These are phyloP conservation scores for Copidosoma aretas DNA, from an alignment of 2,888 invertebrate species.

Conservation along the genomic window DNA sequence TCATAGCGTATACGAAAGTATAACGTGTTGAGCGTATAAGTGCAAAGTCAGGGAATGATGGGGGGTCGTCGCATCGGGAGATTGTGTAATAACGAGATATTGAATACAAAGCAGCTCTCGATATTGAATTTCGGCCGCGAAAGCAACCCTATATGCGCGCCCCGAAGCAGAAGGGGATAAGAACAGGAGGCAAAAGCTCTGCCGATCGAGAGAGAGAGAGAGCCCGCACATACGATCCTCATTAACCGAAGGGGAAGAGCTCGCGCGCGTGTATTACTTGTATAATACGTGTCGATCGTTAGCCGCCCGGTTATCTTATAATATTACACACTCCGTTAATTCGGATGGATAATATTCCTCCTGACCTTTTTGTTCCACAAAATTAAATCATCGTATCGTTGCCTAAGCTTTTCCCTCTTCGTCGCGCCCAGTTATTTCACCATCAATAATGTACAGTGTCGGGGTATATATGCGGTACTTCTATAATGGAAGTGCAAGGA, in stretches of 20 bases:
- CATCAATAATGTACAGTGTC: too few species aligned
- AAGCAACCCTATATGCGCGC: conserved; percentile 2
- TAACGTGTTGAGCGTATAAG: neutral
- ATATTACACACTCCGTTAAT: too few species aligned
- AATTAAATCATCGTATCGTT: too few species aligned
- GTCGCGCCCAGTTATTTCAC: neutral
- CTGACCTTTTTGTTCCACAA: neutral
- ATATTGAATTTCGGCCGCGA: conserved; percentile 60
- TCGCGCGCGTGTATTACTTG: too few species aligned
- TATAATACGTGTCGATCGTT: too few species aligned
- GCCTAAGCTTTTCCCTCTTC: too few species aligned
- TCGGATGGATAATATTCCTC: too few species aligned
- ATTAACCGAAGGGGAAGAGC: conserved; percentile 43
- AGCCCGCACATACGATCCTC: conserved; percentile 58
- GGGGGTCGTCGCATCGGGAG: conserved; percentile 17
- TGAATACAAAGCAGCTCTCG: conserved; percentile 47
- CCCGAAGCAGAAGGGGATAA: too few species aligned
- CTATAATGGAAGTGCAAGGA: conserved; percentile 20
- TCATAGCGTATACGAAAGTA: too few species aligned
- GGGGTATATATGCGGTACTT: too few species aligned
- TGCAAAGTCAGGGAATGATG: conserved; percentile 34
- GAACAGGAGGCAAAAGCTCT: too few species aligned
- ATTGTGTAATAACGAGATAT: conserved; percentile 61
- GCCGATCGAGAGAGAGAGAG: conserved; percentile 30
- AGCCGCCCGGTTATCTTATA: too few species aligned